Evolutionary conservation across 1,140 invertebrate species (phyloP), one percentile per base, ranked within the genome.

Genomic region (Anoplolepis gracilipes): DNA sequence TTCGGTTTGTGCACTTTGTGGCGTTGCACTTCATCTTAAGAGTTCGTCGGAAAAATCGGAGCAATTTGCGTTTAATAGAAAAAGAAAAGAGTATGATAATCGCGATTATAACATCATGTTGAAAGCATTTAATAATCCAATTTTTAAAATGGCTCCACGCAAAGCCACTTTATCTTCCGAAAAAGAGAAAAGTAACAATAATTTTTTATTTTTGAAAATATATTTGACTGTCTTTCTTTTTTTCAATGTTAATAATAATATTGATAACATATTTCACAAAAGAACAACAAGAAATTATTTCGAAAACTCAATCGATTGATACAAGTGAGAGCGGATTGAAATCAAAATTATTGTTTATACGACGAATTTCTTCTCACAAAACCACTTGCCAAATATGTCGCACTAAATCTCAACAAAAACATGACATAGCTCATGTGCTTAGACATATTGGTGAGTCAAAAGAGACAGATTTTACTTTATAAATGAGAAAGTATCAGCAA

Each of bases 1-100:
- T 8, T 79, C 77, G 33, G 49, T 79, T 55, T 79, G 77, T 22
- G 77, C 49, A 16, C 77, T 69, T 16, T 79, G 77, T 28, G 77
- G 77, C 22, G 36, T 59, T 3, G 22, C 46, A 22, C 77, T 79
- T 79, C 49, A 57, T 0, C 33, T 39, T 33, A 28, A 79, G 22
- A 11, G n/a, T 28, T n/a, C 77, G n/a, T 79, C 25, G 19, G 4
- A 55, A 36, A 2, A 39, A n/a, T 6, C 59, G 5, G 19, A 1
- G 2, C 28, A 22, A 33, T 53, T 53, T 6, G 28, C 28, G 19
- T 0, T 64, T 42, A 61, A 67, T 55, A 42, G 2, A 49, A 10
- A 36, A 69, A 69, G 25, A 39, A 69, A 19, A 39, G 22, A 57
- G 2, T 10, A 16, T 36, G 11, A 53, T 57, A 16, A 55, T 62